Percentiles rank a stretch among this genome's conserved stretches.
Evolutionary conservation across 35 echinoderm and acorn worm species (phyloP).

Genomic region (Amphiura filiformis): DNA sequence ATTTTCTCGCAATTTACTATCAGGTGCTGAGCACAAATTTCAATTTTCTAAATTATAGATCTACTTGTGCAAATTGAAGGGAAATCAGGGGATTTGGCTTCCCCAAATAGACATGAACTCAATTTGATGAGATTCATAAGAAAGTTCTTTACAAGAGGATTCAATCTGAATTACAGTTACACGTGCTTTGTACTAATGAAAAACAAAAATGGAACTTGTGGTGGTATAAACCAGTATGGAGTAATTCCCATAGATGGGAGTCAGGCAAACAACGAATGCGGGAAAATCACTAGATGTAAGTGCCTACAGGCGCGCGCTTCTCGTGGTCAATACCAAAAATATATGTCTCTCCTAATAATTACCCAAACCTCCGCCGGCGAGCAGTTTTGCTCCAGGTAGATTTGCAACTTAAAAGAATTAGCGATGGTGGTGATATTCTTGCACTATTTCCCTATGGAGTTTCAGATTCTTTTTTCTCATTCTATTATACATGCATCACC

Average conservation of each 20-base stretch:
- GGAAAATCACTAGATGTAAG: neutral
- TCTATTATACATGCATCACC: neutral
- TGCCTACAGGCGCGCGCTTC: neutral
- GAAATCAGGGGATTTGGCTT: neutral
- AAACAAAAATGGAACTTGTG: neutral
- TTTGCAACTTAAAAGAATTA: constrained; percentile 12
- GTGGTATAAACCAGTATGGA: neutral
- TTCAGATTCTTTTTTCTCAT: neutral
- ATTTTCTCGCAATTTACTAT: neutral
- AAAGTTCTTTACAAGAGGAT: too few relatives aligned
- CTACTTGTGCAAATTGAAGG: constrained; percentile 6
- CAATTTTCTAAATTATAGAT: constrained; percentile 12
- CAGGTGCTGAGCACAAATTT: neutral
- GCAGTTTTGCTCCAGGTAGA: neutral
- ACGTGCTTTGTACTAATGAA: neutral
- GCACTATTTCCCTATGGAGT: neutral
- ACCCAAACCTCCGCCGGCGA: neutral
- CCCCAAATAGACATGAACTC: neutral
- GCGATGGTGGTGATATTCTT: neutral
- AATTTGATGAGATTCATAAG: neutral
- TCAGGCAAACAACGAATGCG: neutral
- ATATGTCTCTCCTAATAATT: constrained; percentile 12
- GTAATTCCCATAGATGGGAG: neutral
- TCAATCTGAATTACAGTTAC: neutral
- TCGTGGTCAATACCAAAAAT: neutral